Evolutionary conservation across 2,888 invertebrate species (phyloP), one percentile per base, ranked within the genome.

Genomic region (Spatulosminthurus flaviceps): DNA sequence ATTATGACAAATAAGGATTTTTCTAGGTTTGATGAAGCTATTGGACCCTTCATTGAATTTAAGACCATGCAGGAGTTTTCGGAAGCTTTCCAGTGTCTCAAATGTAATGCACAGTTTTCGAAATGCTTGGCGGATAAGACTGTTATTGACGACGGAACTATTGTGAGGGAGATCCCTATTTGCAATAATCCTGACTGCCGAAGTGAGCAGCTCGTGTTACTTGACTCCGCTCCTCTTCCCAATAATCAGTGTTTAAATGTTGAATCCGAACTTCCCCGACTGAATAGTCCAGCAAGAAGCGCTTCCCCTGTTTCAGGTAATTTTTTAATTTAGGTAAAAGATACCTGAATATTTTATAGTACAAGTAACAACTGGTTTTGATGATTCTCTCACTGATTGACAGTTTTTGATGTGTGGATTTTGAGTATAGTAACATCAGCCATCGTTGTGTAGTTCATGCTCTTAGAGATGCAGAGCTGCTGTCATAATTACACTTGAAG

Each of bases 91-190:
- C 85, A 84, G 70, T 85, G 85, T 74, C 79, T 83, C 4, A 81
- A 84, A 64, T 85, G 85, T 66, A 80, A 82, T 26, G 83, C 83
- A n/a, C 83, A 84, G 74, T 85, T 85, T 80, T 84, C 84, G 75
- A 83, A 67, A 24, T 78, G 75, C 34, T 43, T 80, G 78, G 80
- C 79, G 19, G 34, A 77, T 21, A 82, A 82, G 70, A 81, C 82
- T 0, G 83, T 85, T 2, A 74, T 80, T 69, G 75, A 71, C 42
- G 79, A 81, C 34, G 83, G 83, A 22, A 83, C 83, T 11, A 22
- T 51, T 13, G 81, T 82, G 19, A 75, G 71, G 21, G 83, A 85
- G 75, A 78, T 85, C 24, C 81, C 81, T 16, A 78, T 84, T 60
- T 85, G 85, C 79, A 83, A 84, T 51, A 84, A 85, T 81, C 81